phyloP scores from a whole-genome alignment of 2,113 vertebrate genomes.

The Ciconia maguari region DNA sequence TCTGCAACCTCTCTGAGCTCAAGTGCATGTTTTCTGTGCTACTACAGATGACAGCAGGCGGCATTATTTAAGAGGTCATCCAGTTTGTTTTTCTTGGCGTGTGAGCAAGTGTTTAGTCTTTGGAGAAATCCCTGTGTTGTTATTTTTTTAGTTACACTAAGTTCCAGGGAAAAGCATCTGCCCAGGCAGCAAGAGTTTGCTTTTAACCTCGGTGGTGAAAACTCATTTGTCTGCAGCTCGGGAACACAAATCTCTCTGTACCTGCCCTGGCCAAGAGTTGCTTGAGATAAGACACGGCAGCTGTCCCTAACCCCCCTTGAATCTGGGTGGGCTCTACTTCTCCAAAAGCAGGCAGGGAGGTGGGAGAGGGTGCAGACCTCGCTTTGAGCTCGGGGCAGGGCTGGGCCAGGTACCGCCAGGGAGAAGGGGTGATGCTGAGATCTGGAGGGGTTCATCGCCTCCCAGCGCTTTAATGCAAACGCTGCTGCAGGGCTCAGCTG shows the following conservation, averaged over 20 bases:
- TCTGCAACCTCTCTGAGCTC: neutral
- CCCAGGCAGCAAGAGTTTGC: neutral
- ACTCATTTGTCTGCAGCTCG: neutral
- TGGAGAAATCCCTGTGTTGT: conserved; percentile 22
- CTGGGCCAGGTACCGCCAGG: rapidly evolving
- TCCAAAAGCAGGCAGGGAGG: neutral
- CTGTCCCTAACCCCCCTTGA: neutral
- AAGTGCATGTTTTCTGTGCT: neutral
- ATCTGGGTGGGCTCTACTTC: neutral
- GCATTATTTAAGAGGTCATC: neutral
- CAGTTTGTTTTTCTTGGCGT: conserved; percentile 1
- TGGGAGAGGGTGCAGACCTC: neutral
- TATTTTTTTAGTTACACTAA: neutral
- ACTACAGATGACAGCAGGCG: neutral
- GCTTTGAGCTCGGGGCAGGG: neutral
- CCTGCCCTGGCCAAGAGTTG: neutral
- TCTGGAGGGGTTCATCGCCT: neutral
- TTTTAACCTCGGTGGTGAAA: neutral
- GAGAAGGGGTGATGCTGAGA: neutral
- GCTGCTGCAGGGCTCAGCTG: rapidly evolving
- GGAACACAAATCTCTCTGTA: neutral
- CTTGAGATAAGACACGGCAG: neutral
- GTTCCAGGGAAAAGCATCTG: neutral
- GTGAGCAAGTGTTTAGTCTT: neutral
- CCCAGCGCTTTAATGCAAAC: rapidly evolving